Percentiles rank a stretch among this genome's conserved stretches.
Conservation (phyloP, 2,888 invertebrate genomes). For the Dicyrtomina minuta region DNA sequence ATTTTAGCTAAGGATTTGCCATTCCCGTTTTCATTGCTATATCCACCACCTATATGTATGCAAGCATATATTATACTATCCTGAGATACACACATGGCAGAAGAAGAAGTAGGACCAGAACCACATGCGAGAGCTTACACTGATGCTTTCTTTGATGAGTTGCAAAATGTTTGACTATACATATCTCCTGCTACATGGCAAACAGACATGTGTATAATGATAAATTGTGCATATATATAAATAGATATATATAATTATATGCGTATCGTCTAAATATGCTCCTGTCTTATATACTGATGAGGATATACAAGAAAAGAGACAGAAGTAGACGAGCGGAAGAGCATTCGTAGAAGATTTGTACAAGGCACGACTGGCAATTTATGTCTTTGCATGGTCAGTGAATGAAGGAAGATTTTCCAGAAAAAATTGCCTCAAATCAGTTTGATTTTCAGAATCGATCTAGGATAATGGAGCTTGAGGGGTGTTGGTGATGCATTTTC, state of each 20-base stretch:
- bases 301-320: conserved; percentile 2
- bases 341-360: conserved; percentile 18
- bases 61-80: neutral
- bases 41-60: neutral
- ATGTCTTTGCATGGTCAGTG: conserved; percentile 33
- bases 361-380: conserved; percentile 21
- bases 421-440: conserved; percentile 29
- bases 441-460: conserved; percentile 32
- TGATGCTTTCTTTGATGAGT: neutral
- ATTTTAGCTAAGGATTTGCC: neutral
- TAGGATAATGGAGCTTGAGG: conserved; percentile 22
- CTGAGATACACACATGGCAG: neutral
- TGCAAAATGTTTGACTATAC: neutral
- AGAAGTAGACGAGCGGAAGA: conserved; percentile 22
- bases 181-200: neutral
- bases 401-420: conserved; percentile 20
- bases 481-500: conserved; percentile 8
- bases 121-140: neutral
- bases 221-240: too few relatives aligned
- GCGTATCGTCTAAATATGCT: neutral
- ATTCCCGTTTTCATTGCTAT: neutral
- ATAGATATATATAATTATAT: neutral
- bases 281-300: neutral
- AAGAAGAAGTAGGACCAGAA: neutral
- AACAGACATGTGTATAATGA: neutral